Percentiles rank a stretch among this genome's conserved stretches.
Evolutionary conservation across 2,113 vertebrate genomes (phyloP).

Genomic region (Nycticorax nycticorax): DNA sequence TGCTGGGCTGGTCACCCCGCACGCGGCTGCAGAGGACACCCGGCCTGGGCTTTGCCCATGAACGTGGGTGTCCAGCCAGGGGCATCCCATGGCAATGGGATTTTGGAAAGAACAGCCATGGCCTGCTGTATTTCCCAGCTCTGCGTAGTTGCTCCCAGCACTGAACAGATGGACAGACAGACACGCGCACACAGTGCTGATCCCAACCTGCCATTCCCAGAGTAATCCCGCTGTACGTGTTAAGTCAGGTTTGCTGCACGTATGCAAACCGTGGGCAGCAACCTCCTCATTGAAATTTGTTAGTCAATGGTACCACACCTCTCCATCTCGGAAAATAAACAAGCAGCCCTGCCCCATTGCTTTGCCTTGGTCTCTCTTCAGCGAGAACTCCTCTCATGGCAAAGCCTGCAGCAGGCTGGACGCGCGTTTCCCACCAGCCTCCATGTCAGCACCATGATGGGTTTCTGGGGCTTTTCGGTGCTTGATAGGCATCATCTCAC

Average conservation of each 20-base stretch:
- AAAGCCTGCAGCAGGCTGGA: background rate
- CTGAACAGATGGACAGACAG: background rate
- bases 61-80: rapidly evolving
- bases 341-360: background rate
- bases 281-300: background rate
- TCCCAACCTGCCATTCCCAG: background rate
- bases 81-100: background rate
- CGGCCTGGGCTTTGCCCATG: background rate
- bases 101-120: background rate
- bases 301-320: background rate
- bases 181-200: background rate
- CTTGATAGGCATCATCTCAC: background rate
- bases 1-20: rapidly evolving
- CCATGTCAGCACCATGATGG: rapidly evolving
- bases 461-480: background rate
- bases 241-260: background rate
- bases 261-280: background rate
- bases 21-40: background rate
- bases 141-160: background rate
- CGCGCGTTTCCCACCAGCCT: background rate
- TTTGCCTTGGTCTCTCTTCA: background rate
- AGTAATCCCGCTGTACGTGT: rapidly evolving
- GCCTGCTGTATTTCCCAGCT: background rate
- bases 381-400: background rate
- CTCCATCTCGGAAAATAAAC: background rate